Conservation (phyloP, 2,113 vertebrate species). For the Syrmaticus mikado region DNA sequence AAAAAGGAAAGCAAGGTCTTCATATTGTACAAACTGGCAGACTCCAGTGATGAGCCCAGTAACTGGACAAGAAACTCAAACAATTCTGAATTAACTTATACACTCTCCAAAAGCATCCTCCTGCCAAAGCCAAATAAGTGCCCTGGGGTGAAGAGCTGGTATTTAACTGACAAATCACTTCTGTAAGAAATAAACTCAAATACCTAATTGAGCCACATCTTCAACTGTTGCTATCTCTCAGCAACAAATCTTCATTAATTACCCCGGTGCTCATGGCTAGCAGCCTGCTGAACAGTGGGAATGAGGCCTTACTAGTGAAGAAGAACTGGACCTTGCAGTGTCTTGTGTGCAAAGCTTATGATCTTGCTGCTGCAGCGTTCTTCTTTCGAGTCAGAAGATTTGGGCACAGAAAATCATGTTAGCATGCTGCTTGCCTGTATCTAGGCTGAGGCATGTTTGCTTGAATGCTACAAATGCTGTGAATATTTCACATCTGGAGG, state of each 20-base stretch:
- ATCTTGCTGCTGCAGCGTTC: neutral
- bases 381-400: neutral
- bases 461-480: neutral
- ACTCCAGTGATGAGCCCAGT: neutral
- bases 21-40: neutral
- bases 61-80: neutral
- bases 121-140: neutral
- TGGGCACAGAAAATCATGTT: neutral
- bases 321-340: constrained; percentile 5
- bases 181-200: constrained; percentile 1
- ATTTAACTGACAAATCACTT: neutral
- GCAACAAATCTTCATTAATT: constrained; percentile 19
- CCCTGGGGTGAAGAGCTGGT: neutral
- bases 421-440: neutral
- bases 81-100: constrained; percentile 12
- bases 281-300: neutral
- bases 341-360: neutral
- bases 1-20: neutral
- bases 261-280: neutral
- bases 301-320: neutral
- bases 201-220: neutral
- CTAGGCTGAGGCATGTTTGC: neutral
- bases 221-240: neutral
- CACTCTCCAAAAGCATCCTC: neutral
- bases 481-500: neutral